These are phyloP conservation scores for Xiphophorus maculatus DNA, from an alignment of 2,113 vertebrate species.

Conservation along the genomic window DNA sequence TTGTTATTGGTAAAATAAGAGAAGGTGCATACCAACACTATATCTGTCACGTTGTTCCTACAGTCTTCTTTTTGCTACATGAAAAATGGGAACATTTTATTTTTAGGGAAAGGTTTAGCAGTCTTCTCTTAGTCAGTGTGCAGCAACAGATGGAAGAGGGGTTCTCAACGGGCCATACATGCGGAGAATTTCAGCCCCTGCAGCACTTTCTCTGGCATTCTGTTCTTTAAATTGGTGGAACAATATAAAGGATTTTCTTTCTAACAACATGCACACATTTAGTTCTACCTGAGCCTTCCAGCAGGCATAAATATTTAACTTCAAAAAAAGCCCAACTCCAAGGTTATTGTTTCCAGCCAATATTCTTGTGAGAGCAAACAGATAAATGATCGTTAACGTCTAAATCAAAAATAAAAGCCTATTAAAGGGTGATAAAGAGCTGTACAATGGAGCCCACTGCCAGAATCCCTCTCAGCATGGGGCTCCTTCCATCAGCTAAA, in stretches of 20 bases:
- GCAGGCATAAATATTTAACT: constrained; percentile 16
- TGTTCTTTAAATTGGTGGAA: neutral
- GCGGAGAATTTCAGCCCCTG: neutral
- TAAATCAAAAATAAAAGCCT: constrained; percentile 77
- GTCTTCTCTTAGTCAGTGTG: too few relatives aligned
- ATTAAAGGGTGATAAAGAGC: constrained; percentile 74
- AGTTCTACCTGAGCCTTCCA: neutral
- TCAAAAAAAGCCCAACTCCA: constrained; percentile 37
- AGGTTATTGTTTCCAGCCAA: constrained; percentile 46
- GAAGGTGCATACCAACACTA: too few relatives aligned
- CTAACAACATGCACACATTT: neutral
- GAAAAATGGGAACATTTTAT: neutral
- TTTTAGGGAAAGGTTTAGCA: neutral
- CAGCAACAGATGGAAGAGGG: neutral
- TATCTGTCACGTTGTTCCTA: too few relatives aligned
- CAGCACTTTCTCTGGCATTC: neutral
- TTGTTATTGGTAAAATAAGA: too few relatives aligned
- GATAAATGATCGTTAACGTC: constrained; percentile 75
- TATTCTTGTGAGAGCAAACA: constrained; percentile 69
- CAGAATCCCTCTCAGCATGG: constrained; percentile 65
- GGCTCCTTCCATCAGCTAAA: constrained; percentile 69
- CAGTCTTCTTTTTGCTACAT: too few relatives aligned
- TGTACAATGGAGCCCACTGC: constrained; percentile 59
- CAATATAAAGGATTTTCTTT: neutral
- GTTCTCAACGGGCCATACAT: neutral